Evolutionary conservation across 2,113 vertebrate genomes (phyloP).

Genomic region (Panthera tigris): DNA sequence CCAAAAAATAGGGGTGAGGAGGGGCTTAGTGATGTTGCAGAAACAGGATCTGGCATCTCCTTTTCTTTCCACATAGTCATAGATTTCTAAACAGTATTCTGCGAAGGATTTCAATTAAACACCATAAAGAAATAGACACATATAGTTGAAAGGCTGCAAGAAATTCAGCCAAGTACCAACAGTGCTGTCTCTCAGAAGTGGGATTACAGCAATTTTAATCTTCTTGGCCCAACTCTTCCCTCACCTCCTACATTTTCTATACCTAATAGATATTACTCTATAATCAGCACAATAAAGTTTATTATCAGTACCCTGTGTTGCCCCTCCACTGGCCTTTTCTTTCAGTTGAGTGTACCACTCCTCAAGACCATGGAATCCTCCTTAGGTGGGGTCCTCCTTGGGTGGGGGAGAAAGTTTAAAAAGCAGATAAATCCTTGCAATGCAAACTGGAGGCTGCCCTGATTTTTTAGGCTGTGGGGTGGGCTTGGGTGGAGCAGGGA

Average conservation of each 20-base stretch:
- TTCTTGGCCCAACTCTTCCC: background rate
- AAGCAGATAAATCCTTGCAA: background rate
- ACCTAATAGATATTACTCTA: background rate
- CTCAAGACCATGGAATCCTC: background rate
- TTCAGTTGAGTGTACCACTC: background rate
- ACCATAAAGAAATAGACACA: background rate
- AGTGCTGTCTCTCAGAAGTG: background rate
- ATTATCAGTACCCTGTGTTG: rapidly evolving
- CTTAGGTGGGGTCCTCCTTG: background rate
- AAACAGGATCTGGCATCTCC: background rate
- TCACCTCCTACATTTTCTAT: background rate
- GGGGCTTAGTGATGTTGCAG: background rate
- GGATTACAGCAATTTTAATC: background rate
- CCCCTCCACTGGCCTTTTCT: background rate
- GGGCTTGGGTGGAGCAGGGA: too few relatives aligned
- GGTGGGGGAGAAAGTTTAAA: background rate
- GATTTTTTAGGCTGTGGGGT: background rate
- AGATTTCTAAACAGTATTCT: background rate
- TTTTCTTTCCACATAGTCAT: background rate
- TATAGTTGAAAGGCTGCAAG: background rate
- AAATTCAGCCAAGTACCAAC: background rate
- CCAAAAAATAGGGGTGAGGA: background rate
- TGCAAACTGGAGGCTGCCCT: background rate
- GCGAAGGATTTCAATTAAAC: background rate
- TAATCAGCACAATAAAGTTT: background rate